phyloP scores from a whole-genome alignment of 1,140 invertebrate genomes.

The Drosophila mayri region DNA sequence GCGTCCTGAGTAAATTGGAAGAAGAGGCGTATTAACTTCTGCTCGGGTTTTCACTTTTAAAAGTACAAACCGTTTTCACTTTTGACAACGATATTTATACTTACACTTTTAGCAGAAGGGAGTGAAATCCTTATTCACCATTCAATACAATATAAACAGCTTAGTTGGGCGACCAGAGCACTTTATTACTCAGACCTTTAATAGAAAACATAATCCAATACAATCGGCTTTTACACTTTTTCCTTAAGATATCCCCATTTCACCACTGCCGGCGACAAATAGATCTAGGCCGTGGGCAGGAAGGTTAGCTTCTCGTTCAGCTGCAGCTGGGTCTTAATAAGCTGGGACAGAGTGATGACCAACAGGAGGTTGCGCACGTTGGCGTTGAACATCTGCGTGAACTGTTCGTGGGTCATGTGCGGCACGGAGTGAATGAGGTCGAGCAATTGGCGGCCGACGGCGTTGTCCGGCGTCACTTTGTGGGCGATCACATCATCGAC shows the following conservation, averaged over 20 bases:
- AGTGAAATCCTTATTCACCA: background rate
- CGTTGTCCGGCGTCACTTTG: conserved; percentile 90
- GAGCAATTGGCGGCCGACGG: conserved; percentile 93
- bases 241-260: conserved; percentile 40
- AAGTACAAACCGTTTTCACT: no score
- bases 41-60: no score
- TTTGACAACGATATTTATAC: no score
- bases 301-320: conserved; percentile 97
- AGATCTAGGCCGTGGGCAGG: conserved; percentile 86
- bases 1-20: no score
- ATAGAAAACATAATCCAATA: conserved; percentile 57
- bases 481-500: conserved; percentile 94
- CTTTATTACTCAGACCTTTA: conserved; percentile 63
- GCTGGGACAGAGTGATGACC: conserved; percentile 97
- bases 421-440: conserved; percentile 96
- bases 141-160: background rate
- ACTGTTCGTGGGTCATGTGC: conserved; percentile 94
- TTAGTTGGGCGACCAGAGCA: conserved; percentile 27
- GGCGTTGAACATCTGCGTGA: conserved; percentile 97
- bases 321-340: conserved; percentile 98
- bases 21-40: no score
- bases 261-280: background rate
- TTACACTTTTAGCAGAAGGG: background rate
- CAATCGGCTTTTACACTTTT: conserved; percentile 66
- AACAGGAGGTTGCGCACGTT: conserved; percentile 98